These are phyloP conservation scores for Cerastoderma edule DNA, from an alignment of 2,888 invertebrate species.

Conservation along the genomic window DNA sequence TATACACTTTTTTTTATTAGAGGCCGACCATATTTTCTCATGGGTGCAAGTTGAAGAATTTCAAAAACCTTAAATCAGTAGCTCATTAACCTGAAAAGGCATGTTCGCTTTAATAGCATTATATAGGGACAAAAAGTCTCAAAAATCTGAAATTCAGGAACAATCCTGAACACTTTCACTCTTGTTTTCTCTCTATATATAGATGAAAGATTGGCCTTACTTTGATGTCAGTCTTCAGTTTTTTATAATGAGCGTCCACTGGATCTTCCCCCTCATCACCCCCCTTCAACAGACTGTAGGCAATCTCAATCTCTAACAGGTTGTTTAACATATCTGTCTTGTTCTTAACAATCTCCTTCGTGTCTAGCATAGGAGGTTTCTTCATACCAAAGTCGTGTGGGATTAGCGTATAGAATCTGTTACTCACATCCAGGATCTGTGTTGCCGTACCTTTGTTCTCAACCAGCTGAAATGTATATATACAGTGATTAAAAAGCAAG, in stretches of 20 bases:
- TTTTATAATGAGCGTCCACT: slow-evolving; percentile 93
- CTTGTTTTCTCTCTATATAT: too few species aligned
- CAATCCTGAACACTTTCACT: too few species aligned
- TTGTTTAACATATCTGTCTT: slow-evolving; percentile 95
- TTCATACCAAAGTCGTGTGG: slow-evolving; percentile 97
- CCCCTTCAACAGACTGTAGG: slow-evolving; percentile 92
- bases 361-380: slow-evolving; percentile 92
- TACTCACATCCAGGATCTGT: slow-evolving; percentile 92
- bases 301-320: slow-evolving; percentile 96
- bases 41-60: too few species aligned
- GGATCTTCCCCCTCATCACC: slow-evolving; percentile 86
- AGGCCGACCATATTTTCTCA: too few species aligned
- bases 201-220: too few species aligned
- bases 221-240: slow-evolving; percentile 92
- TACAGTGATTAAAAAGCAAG: too few species aligned
- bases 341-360: slow-evolving; percentile 88
- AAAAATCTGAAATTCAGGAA: too few species aligned
- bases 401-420: slow-evolving; percentile 96
- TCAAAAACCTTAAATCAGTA: too few species aligned
- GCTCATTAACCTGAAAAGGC: too few species aligned
- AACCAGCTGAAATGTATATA: slow-evolving; percentile 74
- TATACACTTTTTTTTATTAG: too few species aligned
- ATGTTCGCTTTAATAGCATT: too few species aligned
- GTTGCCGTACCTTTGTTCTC: slow-evolving; percentile 83
- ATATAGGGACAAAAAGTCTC: too few species aligned